Base-by-base conservation (phyloP, 2,888 invertebrate species). In the Callyntrura sp. region DNA sequence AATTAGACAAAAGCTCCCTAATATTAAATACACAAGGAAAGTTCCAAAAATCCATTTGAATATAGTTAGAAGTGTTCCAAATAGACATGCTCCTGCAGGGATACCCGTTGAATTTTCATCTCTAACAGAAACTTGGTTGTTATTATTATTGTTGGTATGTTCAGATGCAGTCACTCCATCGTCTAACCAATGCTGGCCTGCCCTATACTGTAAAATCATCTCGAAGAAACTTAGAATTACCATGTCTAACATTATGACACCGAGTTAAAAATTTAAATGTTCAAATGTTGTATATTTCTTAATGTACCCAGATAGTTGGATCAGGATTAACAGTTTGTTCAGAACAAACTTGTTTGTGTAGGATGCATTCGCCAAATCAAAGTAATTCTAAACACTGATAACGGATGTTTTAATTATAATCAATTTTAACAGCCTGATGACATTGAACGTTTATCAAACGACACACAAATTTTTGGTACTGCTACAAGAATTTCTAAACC, bases 201-300 rank as follows among this genome's bases (percentile, higher is more conserved):
- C 1, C 20, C 6, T 45, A 1, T 20, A 35, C 35, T 35, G 3
- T 4, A 6, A 35, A 4, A 35, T 35, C 2, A 78, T 43, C 12
- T 73, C 76, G 60, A 85, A 85, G n/a, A 85, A 76, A 25, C 76
- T 60, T 0, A 85, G 25, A 11, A 85, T 73, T 4, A 85, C 76
- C 76, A 85, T 85, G 23, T 85, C 85, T 20, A 85, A 23, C 85
- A 85, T 85, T 23, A n/a, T n/a, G n/a, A n/a, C n/a, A n/a, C n/a
- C n/a, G n/a, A n/a, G n/a, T n/a, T n/a, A n/a, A n/a, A n/a, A n/a
- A n/a, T n/a, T n/a, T n/a, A n/a, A n/a, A n/a, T n/a, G n/a, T n/a
- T n/a, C n/a, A n/a, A n/a, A n/a, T n/a, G n/a, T n/a, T n/a, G n/a
- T n/a, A n/a, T n/a, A n/a, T n/a, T n/a, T n/a, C n/a, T n/a, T n/a